These are phyloP conservation scores for Vireo altiloquus DNA, from an alignment of 2,113 vertebrate genomes.

Conservation along the genomic window DNA sequence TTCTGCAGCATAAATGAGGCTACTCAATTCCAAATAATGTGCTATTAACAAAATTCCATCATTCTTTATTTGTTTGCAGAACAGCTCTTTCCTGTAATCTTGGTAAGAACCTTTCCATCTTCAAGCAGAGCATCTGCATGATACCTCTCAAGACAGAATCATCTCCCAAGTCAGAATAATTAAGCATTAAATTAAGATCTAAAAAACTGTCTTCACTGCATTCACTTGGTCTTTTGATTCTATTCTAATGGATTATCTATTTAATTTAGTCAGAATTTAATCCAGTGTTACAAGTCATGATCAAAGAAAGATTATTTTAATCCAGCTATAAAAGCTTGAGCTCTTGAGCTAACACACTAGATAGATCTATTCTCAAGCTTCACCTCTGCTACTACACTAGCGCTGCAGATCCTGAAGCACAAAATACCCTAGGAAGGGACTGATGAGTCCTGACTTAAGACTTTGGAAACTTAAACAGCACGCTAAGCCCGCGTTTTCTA, in stretches of 20 bases:
- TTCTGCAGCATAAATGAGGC: background rate
- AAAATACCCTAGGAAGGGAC: background rate
- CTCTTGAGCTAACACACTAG: background rate
- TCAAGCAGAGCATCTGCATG: background rate
- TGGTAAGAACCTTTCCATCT: background rate
- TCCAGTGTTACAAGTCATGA: background rate
- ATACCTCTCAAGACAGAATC: background rate
- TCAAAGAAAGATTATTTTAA: slow-evolving; percentile 9
- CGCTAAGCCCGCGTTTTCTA: background rate
- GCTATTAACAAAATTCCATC: background rate
- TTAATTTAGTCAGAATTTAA: background rate
- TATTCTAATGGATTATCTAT: background rate
- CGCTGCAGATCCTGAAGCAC: background rate
- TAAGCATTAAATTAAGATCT: slow-evolving; percentile 1
- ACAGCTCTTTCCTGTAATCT: background rate
- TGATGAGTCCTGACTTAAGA: background rate
- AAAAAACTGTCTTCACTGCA: background rate
- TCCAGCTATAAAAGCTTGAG: background rate
- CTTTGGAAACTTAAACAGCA: background rate
- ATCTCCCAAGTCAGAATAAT: background rate
- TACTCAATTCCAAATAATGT: background rate
- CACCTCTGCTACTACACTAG: background rate
- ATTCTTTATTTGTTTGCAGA: background rate
- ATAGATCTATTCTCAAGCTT: background rate
- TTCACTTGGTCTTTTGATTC: background rate